phyloP scores from a whole-genome alignment of 2,113 vertebrate genomes.

The Neopipo cinnamomea region DNA sequence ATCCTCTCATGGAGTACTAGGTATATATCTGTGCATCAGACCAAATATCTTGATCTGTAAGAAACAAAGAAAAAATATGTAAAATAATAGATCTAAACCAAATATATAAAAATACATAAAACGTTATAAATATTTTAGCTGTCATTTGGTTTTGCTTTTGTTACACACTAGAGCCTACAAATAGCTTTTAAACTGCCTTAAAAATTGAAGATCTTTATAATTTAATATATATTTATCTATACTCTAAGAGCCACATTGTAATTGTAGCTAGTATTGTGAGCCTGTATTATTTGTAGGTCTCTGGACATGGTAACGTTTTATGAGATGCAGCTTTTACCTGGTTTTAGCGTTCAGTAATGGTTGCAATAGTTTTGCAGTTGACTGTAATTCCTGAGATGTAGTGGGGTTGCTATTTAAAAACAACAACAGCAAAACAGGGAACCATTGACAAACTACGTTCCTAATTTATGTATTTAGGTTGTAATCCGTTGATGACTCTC shows the following conservation, averaged over 20 bases:
- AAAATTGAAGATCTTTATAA: constrained; percentile 2
- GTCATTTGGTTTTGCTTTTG: neutral
- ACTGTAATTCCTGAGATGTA: constrained; percentile 39
- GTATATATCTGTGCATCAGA: neutral
- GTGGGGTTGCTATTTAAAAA: neutral
- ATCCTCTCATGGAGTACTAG: neutral
- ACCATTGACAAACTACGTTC: neutral
- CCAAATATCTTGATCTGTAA: neutral
- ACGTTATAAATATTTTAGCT: neutral
- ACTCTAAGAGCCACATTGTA: constrained; percentile 10
- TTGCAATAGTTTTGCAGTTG: constrained; percentile 40
- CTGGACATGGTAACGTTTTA: constrained; percentile 13
- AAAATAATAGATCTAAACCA: neutral
- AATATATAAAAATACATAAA: neutral
- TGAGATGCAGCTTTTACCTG: constrained; percentile 39
- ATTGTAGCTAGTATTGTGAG: constrained; percentile 31
- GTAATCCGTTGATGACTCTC: neutral
- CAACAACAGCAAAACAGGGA: neutral
- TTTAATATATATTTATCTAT: constrained; percentile 23
- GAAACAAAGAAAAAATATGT: neutral
- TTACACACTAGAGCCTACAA: neutral
- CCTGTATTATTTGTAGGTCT: constrained; percentile 40
- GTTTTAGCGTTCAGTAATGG: constrained; percentile 48
- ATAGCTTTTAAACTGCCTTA: neutral
- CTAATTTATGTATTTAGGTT: neutral